Evolutionary conservation across 2,888 invertebrate species (phyloP).

Genomic region (Cerastoderma edule): DNA sequence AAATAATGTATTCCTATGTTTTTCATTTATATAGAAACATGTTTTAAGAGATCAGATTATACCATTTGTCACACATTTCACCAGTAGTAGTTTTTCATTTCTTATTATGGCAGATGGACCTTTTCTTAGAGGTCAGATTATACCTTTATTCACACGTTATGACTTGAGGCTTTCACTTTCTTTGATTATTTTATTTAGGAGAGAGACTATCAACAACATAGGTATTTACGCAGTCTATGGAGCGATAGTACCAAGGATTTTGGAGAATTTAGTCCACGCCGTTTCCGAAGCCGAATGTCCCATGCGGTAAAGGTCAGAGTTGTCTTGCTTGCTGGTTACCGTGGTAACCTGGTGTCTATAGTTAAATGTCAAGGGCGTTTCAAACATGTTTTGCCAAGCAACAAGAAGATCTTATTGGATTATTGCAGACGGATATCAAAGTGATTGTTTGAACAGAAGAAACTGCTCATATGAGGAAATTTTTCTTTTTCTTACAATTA

Average conservation of each 20-base stretch:
- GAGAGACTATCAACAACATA: slow-evolving; percentile 72
- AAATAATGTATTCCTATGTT: too few relatives aligned
- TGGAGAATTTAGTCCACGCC: slow-evolving; percentile 64
- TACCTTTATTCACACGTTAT: neutral
- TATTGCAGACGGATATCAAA: too few relatives aligned
- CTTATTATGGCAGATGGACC: neutral
- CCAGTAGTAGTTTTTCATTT: too few relatives aligned
- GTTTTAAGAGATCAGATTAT: too few relatives aligned
- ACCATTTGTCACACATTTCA: too few relatives aligned
- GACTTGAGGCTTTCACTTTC: neutral
- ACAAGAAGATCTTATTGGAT: too few relatives aligned
- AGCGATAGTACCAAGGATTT: slow-evolving; percentile 73
- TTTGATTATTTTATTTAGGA: slow-evolving; percentile 63
- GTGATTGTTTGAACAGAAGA: too few relatives aligned
- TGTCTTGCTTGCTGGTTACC: slow-evolving; percentile 42
- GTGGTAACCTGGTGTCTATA: slow-evolving; percentile 19
- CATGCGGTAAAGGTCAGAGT: slow-evolving; percentile 60
- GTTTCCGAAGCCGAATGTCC: slow-evolving; percentile 54
- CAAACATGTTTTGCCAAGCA: too few relatives aligned
- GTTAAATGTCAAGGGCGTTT: too few relatives aligned
- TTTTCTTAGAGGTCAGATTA: neutral
- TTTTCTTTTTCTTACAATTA: too few relatives aligned
- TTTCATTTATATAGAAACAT: too few relatives aligned
- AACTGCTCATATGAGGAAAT: too few relatives aligned
- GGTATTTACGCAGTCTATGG: slow-evolving; percentile 70